A percentile compares a stretch with the other conserved stretches of the same genome.
Conservation (phyloP, 2,113 vertebrate genomes). For the Macrotis lagotis region DNA sequence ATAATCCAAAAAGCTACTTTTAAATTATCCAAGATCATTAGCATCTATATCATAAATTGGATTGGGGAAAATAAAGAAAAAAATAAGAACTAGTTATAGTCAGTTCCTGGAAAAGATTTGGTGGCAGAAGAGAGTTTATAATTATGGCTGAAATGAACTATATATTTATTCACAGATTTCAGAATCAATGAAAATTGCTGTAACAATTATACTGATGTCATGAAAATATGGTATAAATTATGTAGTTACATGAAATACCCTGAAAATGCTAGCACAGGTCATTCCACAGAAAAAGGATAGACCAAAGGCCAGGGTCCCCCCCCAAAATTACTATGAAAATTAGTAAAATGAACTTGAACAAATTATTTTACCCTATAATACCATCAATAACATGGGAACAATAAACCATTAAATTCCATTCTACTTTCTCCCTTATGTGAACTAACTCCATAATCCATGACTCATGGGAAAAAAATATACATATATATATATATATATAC, state of each 20-base stretch:
- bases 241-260: neutral
- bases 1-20: neutral
- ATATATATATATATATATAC: neutral
- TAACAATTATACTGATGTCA: neutral
- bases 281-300: neutral
- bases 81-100: no score
- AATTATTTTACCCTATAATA: neutral
- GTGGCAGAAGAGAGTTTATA: neutral
- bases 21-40: neutral
- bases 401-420: neutral
- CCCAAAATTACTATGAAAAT: neutral
- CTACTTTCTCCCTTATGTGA: neutral
- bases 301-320: neutral
- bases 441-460: neutral
- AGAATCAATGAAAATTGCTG: neutral
- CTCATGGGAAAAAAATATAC: neutral
- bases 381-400: neutral
- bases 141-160: neutral
- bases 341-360: neutral
- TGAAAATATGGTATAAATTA: neutral
- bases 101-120: rapidly evolving
- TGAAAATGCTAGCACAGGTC: neutral
- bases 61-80: neutral
- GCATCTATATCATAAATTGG: neutral
- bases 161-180: neutral